phyloP scores from a whole-genome alignment of 2,888 invertebrate species.

The Drosophila nr. medialis region DNA sequence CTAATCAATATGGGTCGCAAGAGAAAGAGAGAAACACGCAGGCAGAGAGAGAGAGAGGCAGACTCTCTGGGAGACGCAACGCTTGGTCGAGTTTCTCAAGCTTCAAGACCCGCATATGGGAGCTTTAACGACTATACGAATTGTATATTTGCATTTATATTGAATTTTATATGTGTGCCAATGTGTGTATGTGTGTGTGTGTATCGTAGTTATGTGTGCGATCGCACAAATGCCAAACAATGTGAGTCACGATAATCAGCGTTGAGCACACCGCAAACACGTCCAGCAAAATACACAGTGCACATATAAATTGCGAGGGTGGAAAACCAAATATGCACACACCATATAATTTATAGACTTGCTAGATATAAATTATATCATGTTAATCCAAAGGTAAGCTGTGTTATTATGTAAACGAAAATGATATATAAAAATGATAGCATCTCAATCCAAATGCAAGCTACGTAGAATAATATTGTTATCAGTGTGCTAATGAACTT shows the following conservation, averaged over 20 bases:
- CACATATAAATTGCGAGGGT: constrained; percentile 36
- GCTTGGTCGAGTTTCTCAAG: constrained; percentile 58
- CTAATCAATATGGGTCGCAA: constrained; percentile 57
- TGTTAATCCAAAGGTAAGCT: constrained; percentile 5
- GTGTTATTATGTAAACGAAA: not conserved
- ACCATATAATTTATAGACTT: not conserved
- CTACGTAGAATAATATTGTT: constrained; percentile 1
- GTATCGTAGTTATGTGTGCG: constrained; percentile 56
- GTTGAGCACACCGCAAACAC: constrained; percentile 69
- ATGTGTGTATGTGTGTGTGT: constrained; percentile 10
- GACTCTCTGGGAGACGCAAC: constrained; percentile 52
- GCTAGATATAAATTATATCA: not conserved
- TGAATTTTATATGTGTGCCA: constrained; percentile 37
- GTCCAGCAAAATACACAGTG: constrained; percentile 48
- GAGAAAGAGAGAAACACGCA: constrained; percentile 5
- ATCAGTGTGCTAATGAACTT: constrained; percentile 5
- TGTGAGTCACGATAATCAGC: constrained; percentile 80
- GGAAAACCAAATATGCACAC: not conserved
- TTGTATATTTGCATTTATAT: constrained; percentile 66
- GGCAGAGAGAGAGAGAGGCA: constrained; percentile 7
- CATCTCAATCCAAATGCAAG: not conserved
- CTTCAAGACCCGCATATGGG: constrained; percentile 37
- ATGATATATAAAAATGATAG: not conserved
- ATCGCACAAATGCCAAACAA: constrained; percentile 74
- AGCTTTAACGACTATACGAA: constrained; percentile 43